Base-by-base conservation (phyloP, 2,888 invertebrate genomes). In the Dysmachus trigonus region DNA sequence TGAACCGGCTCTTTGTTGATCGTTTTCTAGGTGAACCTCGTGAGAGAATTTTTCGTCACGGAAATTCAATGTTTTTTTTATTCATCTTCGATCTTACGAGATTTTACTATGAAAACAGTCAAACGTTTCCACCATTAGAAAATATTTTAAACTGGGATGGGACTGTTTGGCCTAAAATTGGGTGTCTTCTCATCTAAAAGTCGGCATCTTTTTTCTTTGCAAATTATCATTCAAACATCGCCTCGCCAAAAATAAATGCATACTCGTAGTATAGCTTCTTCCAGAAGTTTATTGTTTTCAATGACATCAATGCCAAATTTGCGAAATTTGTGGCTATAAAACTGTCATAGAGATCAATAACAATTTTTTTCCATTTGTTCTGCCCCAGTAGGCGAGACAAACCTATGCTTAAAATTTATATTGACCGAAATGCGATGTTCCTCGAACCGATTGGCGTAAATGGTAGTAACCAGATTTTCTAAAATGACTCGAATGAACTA, bases 11-110 rank as follows among this genome's bases (percentile, higher is more conserved):
- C 62, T 81, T 81, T 81, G 53, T 81, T 85, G 51, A 53, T 73
- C 51, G 35, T 74, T 77, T 73, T 85, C 51, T 74, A 85, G 74
- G 85, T 85, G 81, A 85, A 81, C 81, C 85, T 86, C 86, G 82
- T 86, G 86, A 86, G 86, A 86, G 85, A 86, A 85, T 81, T 85
- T 83, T 72, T 87, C 87, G 76, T 86, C 79, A 86, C 85, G 85
- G 73, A 81, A 85, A 77, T 62, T 62, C 27, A 62, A 82, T 76
- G 30, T 77, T 72, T 72, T 31, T 31, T 73, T 73, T 30, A 33
- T 4, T 8, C 30, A 6, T 31, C 35, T 31, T 22, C 62, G 10
- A 47, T 47, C 62, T 62, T 62, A 22, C 22, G 10, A 62, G 27
- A 62, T 27, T n/a, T 62, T 62, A 62, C 22, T 62, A 62, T 22